Base-by-base conservation (phyloP, 2,113 vertebrate genomes). In the Psittacara wagleri region DNA sequence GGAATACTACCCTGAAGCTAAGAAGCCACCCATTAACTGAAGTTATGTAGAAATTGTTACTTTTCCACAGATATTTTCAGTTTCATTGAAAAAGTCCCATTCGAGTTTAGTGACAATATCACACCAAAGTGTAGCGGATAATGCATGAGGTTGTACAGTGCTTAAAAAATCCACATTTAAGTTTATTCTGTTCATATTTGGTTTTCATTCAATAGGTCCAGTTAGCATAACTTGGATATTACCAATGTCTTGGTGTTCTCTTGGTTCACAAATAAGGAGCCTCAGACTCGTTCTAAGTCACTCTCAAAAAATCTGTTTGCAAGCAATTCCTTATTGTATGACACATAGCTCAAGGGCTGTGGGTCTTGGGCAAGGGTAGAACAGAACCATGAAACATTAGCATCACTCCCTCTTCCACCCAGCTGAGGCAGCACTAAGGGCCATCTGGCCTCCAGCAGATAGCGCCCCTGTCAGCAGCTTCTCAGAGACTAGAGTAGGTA, bases 161-260 rank as follows among this genome's bases (percentile, higher is more conserved):
- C 54, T 54, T 64, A 74, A 27, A 78, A 39, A 44, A 52, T 17
- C 6, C 9, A 27, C 74, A 44, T 41, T 86, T 67, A 67, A 33
- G 15, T 43, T 66, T 61, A 70, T 85, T 66, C 19, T 75, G 1
- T n/a, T 91, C 23, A 5, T 67, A 62, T 72, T 70, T 70, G 17
- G 24, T 44, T 92, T 84, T 64, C 17, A 39, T 81, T 87, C 15
- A 68, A 9, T 48, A 29, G 7, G 5, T 44, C 28, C n/a, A 81
- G 20, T 46, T 52, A 44, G 6, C 63, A 4, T 29, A 81, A 77
- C 20, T 35, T 83, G 27, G 17, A 2, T 62, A 44, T 81, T 54
- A 31, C 4, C 0, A 0, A 7, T 9, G 2, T 55, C 33, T 82
- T 37, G 15, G 17, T 39, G 29, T 78, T 67, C 37, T n/a, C 29